Conservation (phyloP, 2,113 vertebrate species). For the Ardeotis arabs region DNA sequence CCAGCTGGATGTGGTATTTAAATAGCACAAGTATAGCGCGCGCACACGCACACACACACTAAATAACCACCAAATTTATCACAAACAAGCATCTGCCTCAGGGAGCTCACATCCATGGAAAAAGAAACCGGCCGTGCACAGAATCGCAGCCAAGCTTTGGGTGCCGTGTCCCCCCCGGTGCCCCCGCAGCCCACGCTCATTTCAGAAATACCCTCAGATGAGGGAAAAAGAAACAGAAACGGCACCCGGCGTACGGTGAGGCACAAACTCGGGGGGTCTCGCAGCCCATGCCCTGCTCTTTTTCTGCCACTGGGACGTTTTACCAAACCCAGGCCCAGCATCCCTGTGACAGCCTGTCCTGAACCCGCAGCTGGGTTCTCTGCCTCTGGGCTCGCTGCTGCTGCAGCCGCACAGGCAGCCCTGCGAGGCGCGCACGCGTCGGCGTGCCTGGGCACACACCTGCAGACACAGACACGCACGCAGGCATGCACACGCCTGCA, state of each 20-base stretch:
- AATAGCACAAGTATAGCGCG: not conserved
- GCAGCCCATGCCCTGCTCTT: not conserved
- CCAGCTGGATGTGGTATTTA: not conserved
- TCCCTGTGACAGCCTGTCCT: not conserved
- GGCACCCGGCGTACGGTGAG: fast-evolving
- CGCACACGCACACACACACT: too few relatives aligned
- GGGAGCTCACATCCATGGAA: not conserved
- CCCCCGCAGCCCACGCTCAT: not conserved
- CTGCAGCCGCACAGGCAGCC: not conserved
- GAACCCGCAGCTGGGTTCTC: not conserved
- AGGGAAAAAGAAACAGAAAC: not conserved
- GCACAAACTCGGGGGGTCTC: not conserved
- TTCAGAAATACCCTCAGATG: not conserved
- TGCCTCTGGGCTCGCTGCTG: not conserved
- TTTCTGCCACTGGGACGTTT: not conserved
- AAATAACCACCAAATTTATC: not conserved
- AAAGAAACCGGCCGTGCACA: not conserved
- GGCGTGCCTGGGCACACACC: too few relatives aligned
- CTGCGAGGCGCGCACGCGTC: too few relatives aligned
- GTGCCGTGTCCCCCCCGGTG: too few relatives aligned
- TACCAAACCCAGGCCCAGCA: too few relatives aligned
- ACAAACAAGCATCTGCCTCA: not conserved
- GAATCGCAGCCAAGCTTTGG: not conserved
- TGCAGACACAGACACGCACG: too few relatives aligned
- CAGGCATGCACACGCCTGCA: too few relatives aligned